Evolutionary conservation across 2,113 vertebrate species (phyloP).

Genomic region (Nycticebus coucang): DNA sequence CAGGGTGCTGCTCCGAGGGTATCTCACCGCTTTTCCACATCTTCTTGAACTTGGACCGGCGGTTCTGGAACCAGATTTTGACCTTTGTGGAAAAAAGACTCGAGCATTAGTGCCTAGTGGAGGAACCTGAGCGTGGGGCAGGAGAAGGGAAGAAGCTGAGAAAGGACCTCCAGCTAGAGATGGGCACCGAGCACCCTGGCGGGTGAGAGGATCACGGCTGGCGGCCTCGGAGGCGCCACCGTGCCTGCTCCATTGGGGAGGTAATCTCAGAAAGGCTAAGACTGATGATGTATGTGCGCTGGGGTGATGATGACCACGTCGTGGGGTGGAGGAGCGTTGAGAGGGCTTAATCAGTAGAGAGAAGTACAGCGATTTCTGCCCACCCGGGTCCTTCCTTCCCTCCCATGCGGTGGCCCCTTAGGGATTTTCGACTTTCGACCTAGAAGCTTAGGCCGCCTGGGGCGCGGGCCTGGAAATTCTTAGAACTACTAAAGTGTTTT

Average conservation of each 20-base stretch:
- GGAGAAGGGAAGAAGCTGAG: background rate
- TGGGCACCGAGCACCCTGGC: background rate
- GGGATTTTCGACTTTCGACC: background rate
- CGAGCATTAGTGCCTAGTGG: slow-evolving; percentile 53
- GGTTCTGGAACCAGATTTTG: slow-evolving; percentile 98
- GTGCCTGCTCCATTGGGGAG: background rate
- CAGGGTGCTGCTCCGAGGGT: slow-evolving; percentile 91
- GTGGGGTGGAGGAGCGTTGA: background rate
- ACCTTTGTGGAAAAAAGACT: slow-evolving; percentile 85
- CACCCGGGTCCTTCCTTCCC: background rate
- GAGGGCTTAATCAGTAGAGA: background rate
- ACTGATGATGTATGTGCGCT: fast-evolving
- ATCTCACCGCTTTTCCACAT: slow-evolving; percentile 98
- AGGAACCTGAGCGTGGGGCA: background rate
- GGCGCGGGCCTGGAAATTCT: background rate
- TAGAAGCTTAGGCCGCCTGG: background rate
- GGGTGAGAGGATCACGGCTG: background rate
- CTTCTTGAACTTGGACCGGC: slow-evolving; percentile 97
- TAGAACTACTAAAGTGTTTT: background rate
- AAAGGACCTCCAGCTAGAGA: background rate
- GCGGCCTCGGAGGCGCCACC: background rate
- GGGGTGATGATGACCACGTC: background rate
- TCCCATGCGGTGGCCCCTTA: background rate
- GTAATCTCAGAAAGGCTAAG: background rate
- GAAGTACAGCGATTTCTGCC: background rate